Percentiles rank a stretch among this genome's conserved stretches.
Conservation (phyloP, 2,888 invertebrate genomes). For the Aethes cnicana region DNA sequence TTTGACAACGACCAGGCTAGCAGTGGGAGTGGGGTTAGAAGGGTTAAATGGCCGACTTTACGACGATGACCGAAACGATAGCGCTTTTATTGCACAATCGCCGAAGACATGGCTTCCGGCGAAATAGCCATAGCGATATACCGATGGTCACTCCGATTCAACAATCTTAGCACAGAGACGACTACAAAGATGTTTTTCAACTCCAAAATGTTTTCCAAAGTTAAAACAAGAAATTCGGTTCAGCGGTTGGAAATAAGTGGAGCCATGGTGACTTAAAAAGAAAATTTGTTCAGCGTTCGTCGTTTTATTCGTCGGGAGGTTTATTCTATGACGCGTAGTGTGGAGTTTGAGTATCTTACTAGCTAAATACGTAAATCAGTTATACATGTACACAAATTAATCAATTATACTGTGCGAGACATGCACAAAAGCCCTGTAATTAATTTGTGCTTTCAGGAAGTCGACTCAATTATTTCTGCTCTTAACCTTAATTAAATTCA, state of each 20-base stretch:
- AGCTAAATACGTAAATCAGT: neutral
- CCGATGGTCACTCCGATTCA: neutral
- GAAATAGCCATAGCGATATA: constrained; percentile 4
- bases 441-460: constrained; percentile 13
- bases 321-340: too few species aligned
- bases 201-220: too few species aligned
- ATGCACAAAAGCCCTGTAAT: constrained; percentile 14
- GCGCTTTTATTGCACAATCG: constrained; percentile 30
- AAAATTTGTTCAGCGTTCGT: neutral
- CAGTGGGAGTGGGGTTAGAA: constrained; percentile 10
- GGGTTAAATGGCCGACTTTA: constrained; percentile 30
- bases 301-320: neutral
- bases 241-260: neutral
- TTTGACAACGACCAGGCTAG: constrained; percentile 13
- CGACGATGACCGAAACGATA: constrained; percentile 30
- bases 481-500: constrained; percentile 15
- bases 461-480: constrained; percentile 15
- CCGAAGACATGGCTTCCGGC: constrained; percentile 22
- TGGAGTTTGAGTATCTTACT: neutral
- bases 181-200: too few species aligned
- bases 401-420: constrained; percentile 1
- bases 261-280: neutral
- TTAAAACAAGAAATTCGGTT: too few species aligned
- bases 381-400: neutral
- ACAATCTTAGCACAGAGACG: neutral